Conservation (phyloP, 2,888 invertebrate species). For the Aporophyla nigra region DNA sequence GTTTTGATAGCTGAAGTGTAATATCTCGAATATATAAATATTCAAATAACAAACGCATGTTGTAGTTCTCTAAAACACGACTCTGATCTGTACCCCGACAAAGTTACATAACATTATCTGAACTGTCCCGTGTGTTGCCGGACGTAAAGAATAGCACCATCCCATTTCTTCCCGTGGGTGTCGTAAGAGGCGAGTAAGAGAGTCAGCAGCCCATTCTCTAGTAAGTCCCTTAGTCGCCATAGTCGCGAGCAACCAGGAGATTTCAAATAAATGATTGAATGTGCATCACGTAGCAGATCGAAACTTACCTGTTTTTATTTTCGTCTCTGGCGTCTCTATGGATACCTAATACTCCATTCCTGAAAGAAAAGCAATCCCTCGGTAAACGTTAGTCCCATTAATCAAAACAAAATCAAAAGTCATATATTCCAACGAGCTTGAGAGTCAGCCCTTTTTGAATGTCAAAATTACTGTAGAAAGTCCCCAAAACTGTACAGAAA, state of each 20-base stretch:
- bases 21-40: not conserved
- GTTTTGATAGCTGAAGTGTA: not conserved
- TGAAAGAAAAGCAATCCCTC: not conserved
- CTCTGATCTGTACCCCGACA: no score
- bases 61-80: conserved; percentile 5
- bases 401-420: no score
- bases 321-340: not conserved
- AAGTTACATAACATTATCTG: not conserved
- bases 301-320: not conserved
- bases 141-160: no score
- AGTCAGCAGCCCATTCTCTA: no score
- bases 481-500: no score
- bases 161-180: no score
- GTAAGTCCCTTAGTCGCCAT: no score
- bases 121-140: not conserved
- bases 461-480: no score
- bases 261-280: not conserved
- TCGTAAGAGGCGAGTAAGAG: no score
- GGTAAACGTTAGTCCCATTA: not conserved
- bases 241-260: not conserved
- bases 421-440: no score
- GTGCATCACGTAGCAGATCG: not conserved
- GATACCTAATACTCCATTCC: not conserved
- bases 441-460: no score
- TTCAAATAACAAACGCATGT: not conserved